Evolutionary conservation across 2,797 vertebrate species (phyloP), one percentile per base, ranked within the genome.

Genomic region (Eptatretus atami): DNA sequence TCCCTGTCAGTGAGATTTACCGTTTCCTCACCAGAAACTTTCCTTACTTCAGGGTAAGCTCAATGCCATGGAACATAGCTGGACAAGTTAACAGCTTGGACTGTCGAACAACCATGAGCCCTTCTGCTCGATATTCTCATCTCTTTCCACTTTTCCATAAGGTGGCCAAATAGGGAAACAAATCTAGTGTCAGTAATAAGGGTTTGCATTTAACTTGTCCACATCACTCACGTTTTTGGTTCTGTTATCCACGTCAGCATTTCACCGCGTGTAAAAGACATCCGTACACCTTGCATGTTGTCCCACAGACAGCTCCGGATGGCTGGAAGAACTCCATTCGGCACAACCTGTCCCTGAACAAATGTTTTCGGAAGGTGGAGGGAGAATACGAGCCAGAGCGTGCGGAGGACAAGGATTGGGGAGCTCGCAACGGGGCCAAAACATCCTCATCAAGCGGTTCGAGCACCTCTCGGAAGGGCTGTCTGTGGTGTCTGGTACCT

Each of bases 321-420:
- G 57, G 57, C 57, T 61, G 57, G 57, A 61, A 61, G 57, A 61
- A 61, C 57, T 61, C 57, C 11, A 61, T 61, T 44, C 31, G 31
- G 31, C 31, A 44, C 31, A 44, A 44, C 31, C 31, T 44, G 31
- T 44, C 31, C 31, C 57, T 61, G 15, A 61, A 61, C 57, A 61
- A 61, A 25, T 61, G 57, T 12, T 61, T 61, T 24, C 57, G 57
- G 15, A 61, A 61, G 57, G 57, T 61, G 57, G 57, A 61, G 9
- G 57, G 31, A 44, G 31, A 44, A 44, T 8, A 44, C 31, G 31
- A 44, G 31, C 31, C 31, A 4, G 31, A 44, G 6, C 31, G 31
- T 44, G 31, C 31, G 31, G 31, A 44, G 4, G 31, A 2, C 31
- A 44, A 44, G 31, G 31, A 44, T 44, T 44, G 31, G 31, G 31